Evolutionary conservation across 2,113 vertebrate species (phyloP), one percentile per base, ranked within the genome.

Genomic region (Rhinoptilus africanus): DNA sequence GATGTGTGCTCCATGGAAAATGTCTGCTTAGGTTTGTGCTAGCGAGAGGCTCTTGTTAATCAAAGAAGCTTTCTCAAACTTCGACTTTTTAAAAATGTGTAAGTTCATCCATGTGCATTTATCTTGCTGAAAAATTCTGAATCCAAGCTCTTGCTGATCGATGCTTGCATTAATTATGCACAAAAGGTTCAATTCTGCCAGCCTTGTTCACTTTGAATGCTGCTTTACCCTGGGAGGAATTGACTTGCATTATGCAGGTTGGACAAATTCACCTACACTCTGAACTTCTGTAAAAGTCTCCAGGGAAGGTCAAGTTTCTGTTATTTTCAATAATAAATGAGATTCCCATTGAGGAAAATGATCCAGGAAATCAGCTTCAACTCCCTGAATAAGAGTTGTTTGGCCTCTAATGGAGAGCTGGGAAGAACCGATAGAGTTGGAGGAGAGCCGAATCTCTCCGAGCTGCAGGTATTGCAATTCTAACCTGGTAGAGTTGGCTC

Each of bases 291-390:
- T 93, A 85, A 35, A 88, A 94, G 34, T 94, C 97, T 94, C 91
- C 7, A 77, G 95, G 94, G 94, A 96, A 93, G 95, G 81, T 96
- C 95, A 95, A 59, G 54, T 94, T 95, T 96, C 93, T 93, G 91
- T 85, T 95, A 57, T 94, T 97, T 94, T 97, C 94, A 97, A 97
- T 97, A 96, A 97, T 97, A 90, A 74, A 97, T 97, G 97, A 96
- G 93, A 80, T 94, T 94, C 67, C 67, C 84, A 88, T 89, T 94
- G 95, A 96, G 85, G 78, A 91, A 96, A 93, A 96, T 91, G 95
- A 95, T 89, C 71, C 91, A 74, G 85, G 93, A 96, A 93, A 95
- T 89, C 56, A 85, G 27, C 63, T 88, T 59, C n/a, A 66, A 41
- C 50, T 93, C 86, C 64, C 20, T 4, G 73, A 89, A 48, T 89